Evolutionary conservation across 2,888 invertebrate genomes (phyloP).

Genomic region (Pachycephus smyrnensis): DNA sequence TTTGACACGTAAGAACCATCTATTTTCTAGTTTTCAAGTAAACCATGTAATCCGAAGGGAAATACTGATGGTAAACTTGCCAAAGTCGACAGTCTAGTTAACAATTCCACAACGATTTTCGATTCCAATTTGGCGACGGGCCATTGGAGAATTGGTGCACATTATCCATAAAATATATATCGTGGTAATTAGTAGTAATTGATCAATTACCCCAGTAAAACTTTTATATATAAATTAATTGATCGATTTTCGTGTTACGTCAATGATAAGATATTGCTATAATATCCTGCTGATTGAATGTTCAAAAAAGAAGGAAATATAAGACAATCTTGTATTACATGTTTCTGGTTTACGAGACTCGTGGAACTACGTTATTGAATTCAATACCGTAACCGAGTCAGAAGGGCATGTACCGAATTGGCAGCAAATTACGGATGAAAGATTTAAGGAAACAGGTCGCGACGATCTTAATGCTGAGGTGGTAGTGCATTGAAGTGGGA

Average conservation of each 20-base stretch:
- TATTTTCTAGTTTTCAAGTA: not conserved
- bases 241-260: not conserved
- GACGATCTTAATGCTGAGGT: not conserved
- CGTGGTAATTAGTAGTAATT: not conserved
- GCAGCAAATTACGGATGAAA: not conserved
- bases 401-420: not conserved
- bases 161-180: not conserved
- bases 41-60: not conserved
- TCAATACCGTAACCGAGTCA: not conserved
- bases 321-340: not conserved
- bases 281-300: not conserved
- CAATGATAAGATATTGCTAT: not conserved
- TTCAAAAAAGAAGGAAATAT: not conserved
- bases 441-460: not conserved
- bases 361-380: not conserved
- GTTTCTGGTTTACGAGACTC: not conserved
- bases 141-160: not conserved
- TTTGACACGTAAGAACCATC: not conserved
- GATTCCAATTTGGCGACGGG: not conserved
- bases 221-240: not conserved
- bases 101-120: not conserved
- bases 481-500: not conserved
- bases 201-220: not conserved
- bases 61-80: not conserved
- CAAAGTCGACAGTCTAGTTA: not conserved